phyloP scores from a whole-genome alignment of 2,888 invertebrate genomes.

The Polyommatus icarus region DNA sequence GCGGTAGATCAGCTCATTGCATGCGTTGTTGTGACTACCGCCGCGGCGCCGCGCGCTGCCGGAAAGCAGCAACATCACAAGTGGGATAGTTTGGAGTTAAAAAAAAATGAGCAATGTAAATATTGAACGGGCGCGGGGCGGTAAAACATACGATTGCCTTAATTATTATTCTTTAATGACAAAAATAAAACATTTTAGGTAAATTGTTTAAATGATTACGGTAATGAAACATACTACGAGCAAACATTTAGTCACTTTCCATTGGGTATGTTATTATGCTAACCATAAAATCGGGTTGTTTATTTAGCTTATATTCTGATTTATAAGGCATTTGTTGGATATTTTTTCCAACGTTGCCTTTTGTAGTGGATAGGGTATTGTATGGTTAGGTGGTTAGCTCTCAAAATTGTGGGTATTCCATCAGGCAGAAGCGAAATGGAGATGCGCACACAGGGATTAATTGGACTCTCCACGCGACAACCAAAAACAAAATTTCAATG shows the following conservation, averaged over 20 bases:
- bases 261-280: neutral
- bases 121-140: neutral
- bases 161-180: neutral
- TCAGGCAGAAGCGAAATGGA: neutral
- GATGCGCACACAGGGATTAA: constrained; percentile 8
- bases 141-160: neutral
- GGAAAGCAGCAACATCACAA: neutral
- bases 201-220: neutral
- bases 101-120: neutral
- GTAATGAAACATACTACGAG: neutral
- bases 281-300: neutral
- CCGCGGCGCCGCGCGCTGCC: neutral
- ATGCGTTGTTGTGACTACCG: neutral
- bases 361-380: neutral
- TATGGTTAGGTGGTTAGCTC: neutral
- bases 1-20: neutral
- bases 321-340: neutral
- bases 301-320: neutral
- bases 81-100: neutral
- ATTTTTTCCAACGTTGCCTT: neutral
- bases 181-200: neutral
- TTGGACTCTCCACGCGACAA: constrained; percentile 12
- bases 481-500: constrained; percentile 10
- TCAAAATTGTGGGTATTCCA: constrained; percentile 7
- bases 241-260: neutral